These are phyloP conservation scores for Danio jaintianensis DNA, from an alignment of 2,797 vertebrate species.

Conservation along the genomic window DNA sequence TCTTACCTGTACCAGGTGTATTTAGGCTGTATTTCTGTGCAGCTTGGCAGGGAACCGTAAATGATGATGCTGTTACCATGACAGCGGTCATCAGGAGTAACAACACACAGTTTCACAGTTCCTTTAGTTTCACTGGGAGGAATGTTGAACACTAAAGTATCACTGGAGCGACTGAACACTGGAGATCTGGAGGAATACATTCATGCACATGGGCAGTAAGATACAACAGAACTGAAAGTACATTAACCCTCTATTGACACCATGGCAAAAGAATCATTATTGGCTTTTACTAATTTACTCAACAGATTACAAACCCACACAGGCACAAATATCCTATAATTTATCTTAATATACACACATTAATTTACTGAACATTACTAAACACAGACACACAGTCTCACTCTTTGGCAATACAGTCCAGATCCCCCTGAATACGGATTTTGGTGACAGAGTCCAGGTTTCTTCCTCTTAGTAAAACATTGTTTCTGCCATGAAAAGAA, in stretches of 20 bases:
- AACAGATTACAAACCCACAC: too few relatives aligned
- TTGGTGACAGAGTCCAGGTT: conserved; percentile 80
- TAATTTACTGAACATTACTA: background rate
- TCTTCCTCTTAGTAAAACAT: conserved; percentile 78
- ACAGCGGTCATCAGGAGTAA: conserved; percentile 80
- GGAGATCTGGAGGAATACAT: conserved; percentile 72
- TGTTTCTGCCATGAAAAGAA: conserved; percentile 85
- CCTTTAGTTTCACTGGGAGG: conserved; percentile 81
- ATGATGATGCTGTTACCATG: conserved; percentile 72
- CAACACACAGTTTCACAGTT: conserved; percentile 78
- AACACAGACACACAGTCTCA: conserved; percentile 72
- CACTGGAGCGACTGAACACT: conserved; percentile 78
- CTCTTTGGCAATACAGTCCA: conserved; percentile 81
- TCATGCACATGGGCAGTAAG: background rate
- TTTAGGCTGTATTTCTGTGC: conserved; percentile 75
- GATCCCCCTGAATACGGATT: conserved; percentile 80
- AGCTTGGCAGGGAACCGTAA: conserved; percentile 83
- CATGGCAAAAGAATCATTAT: too few relatives aligned
- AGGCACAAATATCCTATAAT: background rate
- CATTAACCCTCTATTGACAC: too few relatives aligned
- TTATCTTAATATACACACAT: background rate
- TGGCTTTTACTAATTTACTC: too few relatives aligned
- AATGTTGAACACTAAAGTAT: conserved; percentile 83
- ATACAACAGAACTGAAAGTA: too few relatives aligned
- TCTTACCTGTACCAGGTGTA: conserved; percentile 86